A percentile compares a stretch with the other conserved stretches of the same genome.
Conservation (phyloP, 2,113 vertebrate genomes). For the Chaetura pelagica region DNA sequence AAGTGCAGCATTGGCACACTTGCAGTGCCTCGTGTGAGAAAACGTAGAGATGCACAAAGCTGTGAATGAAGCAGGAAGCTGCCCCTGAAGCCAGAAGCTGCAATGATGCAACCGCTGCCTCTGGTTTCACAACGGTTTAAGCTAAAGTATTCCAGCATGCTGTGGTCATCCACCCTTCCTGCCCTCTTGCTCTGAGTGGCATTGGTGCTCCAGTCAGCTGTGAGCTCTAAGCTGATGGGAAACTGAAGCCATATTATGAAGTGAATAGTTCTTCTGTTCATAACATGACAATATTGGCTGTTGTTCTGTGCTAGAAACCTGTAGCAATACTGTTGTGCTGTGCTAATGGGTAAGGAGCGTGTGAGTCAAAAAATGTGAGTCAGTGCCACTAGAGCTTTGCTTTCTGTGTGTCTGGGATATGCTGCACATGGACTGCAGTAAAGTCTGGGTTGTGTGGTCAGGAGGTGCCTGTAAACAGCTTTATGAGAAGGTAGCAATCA, state of each 20-base stretch:
- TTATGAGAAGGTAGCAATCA: background rate
- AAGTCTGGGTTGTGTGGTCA: background rate
- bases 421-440: background rate
- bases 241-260: background rate
- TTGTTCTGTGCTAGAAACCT: background rate
- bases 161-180: background rate
- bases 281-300: background rate
- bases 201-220: background rate
- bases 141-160: background rate
- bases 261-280: background rate
- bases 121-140: background rate
- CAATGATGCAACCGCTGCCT: background rate
- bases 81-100: background rate
- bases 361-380: background rate
- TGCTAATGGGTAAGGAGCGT: rapidly evolving
- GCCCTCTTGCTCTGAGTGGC: background rate
- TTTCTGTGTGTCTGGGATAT: background rate
- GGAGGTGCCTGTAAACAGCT: background rate
- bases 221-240: background rate
- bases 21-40: background rate
- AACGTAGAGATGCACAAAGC: background rate
- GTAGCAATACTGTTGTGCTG: background rate
- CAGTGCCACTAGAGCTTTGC: background rate
- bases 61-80: background rate
- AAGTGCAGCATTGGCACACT: rapidly evolving